Conservation (phyloP, 2,797 vertebrate genomes). For the Mareca penelope region DNA sequence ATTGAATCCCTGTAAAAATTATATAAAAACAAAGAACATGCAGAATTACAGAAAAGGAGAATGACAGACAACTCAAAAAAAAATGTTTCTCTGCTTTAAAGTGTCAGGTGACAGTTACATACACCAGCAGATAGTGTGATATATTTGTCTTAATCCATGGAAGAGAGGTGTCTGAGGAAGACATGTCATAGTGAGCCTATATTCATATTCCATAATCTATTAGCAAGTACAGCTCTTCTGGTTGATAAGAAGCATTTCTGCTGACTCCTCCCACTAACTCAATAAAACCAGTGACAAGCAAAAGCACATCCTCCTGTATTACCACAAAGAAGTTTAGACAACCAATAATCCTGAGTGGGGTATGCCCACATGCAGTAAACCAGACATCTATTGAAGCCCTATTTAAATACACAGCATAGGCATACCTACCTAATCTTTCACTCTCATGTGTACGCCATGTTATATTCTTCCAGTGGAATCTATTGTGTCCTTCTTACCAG, state of each 20-base stretch:
- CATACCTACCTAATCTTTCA: slow-evolving; percentile 11
- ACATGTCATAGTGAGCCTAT: not conserved
- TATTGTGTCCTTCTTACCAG: not conserved
- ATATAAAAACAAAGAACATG: not conserved
- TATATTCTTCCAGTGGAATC: not conserved
- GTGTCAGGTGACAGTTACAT: not conserved
- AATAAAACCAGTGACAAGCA: not conserved
- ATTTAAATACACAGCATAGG: not conserved
- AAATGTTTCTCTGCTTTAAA: not conserved
- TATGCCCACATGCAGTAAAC: not conserved
- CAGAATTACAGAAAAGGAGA: not conserved
- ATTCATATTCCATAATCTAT: not conserved
- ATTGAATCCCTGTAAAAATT: not conserved
- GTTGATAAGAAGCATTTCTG: slow-evolving; percentile 24
- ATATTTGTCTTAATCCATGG: not conserved
- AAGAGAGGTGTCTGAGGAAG: not conserved
- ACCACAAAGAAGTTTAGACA: not conserved
- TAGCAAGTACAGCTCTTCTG: not conserved
- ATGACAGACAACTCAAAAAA: not conserved
- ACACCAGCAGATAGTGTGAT: not conserved
- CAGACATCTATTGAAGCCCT: not conserved
- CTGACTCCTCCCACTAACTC: slow-evolving; percentile 7
- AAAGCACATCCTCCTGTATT: not conserved
- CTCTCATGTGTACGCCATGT: not conserved
- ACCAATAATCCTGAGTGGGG: not conserved